phyloP scores from a whole-genome alignment of 2,888 invertebrate genomes.

The Xestobium rufovillosum region DNA sequence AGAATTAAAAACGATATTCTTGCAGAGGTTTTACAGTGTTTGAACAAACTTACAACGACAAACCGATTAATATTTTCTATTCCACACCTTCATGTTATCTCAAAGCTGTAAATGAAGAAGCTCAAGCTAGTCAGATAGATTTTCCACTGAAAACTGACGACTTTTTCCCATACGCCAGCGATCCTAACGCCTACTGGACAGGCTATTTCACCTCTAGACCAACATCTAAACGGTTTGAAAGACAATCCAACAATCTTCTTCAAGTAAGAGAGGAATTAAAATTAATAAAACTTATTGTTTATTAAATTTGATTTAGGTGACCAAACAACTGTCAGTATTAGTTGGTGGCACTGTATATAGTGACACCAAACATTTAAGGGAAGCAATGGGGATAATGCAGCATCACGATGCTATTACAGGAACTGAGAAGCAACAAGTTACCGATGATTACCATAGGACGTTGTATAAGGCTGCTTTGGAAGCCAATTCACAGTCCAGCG shows the following conservation, averaged over 20 bases:
- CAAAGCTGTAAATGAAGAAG: conserved; percentile 53
- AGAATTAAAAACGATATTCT: neutral
- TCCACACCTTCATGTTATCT: conserved; percentile 78
- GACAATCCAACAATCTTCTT: conserved; percentile 47
- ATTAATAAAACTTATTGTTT: neutral
- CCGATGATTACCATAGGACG: conserved; percentile 74
- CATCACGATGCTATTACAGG: conserved; percentile 88
- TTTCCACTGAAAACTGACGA: conserved; percentile 50
- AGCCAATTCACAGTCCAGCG: conserved; percentile 40
- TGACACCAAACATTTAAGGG: conserved; percentile 47
- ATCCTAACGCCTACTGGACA: conserved; percentile 63
- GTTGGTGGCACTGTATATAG: conserved; percentile 45
- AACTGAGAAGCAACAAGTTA: conserved; percentile 76
- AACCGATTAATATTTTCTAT: conserved; percentile 64
- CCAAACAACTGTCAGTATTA: conserved; percentile 61
- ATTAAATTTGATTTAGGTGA: conserved; percentile 43
- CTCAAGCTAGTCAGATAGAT: conserved; percentile 29
- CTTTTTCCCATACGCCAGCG: conserved; percentile 61
- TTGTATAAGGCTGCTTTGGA: conserved; percentile 59
- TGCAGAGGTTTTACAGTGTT: conserved; percentile 20
- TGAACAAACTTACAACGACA: conserved; percentile 14
- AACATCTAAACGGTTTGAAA: conserved; percentile 47
- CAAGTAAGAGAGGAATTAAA: conserved; percentile 41
- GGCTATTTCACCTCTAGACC: conserved; percentile 59
- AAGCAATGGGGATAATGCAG: conserved; percentile 75